Conservation (phyloP, 2,888 invertebrate species). For the Ptychoptera albimana region DNA sequence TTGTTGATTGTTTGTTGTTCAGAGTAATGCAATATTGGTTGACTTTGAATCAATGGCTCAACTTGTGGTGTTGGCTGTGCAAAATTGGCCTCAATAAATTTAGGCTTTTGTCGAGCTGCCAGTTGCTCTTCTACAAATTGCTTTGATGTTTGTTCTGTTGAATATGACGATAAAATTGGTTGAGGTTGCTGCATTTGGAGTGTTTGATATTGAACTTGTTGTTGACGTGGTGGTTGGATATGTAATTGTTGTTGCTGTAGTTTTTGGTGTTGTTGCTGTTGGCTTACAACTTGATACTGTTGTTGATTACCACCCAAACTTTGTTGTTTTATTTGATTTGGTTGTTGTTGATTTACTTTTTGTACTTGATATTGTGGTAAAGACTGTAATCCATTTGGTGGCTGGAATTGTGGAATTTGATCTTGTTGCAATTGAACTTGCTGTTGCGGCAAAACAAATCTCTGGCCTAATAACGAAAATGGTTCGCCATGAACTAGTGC, state of each 20-base stretch:
- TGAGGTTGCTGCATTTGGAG: background rate
- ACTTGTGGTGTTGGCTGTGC: conserved; percentile 5
- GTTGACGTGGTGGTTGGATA: conserved; percentile 3
- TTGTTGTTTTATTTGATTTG: conserved; percentile 4
- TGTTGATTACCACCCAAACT: conserved; percentile 5
- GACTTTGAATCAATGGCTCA: conserved; percentile 10
- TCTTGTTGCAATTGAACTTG: conserved; percentile 15
- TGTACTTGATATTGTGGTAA: background rate
- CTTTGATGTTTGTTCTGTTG: conserved; percentile 16
- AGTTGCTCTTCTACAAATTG: conserved; percentile 6
- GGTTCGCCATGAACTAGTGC: conserved; percentile 19
- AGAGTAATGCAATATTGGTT: conserved; percentile 2
- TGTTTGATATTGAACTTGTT: conserved; percentile 12
- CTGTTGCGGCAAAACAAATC: conserved; percentile 15
- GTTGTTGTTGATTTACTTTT: conserved; percentile 1
- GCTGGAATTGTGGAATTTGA: conserved; percentile 10
- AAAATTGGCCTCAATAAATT: background rate
- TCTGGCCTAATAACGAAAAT: conserved; percentile 19
- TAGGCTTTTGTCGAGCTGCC: conserved; percentile 1
- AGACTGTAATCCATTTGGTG: background rate
- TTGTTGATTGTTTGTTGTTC: conserved; percentile 6
- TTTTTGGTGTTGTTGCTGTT: conserved; percentile 5
- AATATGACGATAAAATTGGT: conserved; percentile 13
- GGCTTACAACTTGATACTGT: background rate
- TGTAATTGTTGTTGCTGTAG: conserved; percentile 7